A percentile compares a stretch with the other conserved stretches of the same genome.
Conservation (phyloP, 2,113 vertebrate genomes). For the Castor canadensis region DNA sequence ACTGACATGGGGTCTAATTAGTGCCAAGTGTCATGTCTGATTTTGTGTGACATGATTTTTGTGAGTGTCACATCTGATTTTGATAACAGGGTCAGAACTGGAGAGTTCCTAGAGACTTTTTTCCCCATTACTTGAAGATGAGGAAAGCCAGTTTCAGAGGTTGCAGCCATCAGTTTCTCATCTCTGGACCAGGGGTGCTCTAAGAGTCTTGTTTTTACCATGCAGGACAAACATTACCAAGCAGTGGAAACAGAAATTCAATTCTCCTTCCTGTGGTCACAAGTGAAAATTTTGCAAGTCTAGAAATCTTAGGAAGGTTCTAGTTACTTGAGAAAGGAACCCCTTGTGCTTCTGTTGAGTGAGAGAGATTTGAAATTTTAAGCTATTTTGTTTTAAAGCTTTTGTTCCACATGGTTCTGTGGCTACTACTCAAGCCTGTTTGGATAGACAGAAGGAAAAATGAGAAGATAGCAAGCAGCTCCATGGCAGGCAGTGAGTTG, state of each 20-base stretch:
- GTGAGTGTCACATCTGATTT: background rate
- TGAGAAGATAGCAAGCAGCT: background rate
- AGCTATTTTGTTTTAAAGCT: background rate
- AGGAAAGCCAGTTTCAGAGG: background rate
- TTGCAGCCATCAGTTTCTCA: background rate
- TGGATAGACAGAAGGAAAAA: background rate
- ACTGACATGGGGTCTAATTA: background rate
- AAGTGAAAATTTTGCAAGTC: conserved; percentile 32
- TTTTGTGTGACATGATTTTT: background rate
- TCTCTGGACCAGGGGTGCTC: background rate
- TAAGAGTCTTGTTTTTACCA: background rate
- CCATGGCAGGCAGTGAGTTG: background rate
- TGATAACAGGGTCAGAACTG: background rate
- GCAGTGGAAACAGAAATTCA: background rate
- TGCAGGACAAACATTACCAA: background rate
- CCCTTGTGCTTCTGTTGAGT: background rate
- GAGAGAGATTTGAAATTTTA: background rate
- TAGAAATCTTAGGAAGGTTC: background rate
- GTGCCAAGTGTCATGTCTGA: background rate
- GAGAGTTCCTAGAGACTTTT: background rate
- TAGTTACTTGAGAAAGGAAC: background rate
- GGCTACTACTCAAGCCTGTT: background rate
- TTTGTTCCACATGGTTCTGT: background rate
- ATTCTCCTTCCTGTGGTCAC: background rate
- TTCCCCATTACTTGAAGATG: background rate